These are phyloP conservation scores for Phocoena sinus DNA, from an alignment of 2,113 vertebrate species.

Conservation along the genomic window DNA sequence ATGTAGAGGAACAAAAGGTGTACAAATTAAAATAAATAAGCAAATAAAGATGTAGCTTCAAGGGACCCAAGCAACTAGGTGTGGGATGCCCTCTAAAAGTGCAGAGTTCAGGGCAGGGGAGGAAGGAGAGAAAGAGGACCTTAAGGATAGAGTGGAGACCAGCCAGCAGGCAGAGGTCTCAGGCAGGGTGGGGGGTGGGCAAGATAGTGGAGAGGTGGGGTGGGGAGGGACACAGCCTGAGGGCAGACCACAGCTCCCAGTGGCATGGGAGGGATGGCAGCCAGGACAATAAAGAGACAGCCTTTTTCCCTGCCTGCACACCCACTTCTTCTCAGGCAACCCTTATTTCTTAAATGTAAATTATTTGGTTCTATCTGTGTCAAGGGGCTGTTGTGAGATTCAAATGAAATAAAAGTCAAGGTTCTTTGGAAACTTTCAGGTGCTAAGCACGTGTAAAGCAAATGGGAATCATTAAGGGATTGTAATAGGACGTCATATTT, in stretches of 20 bases:
- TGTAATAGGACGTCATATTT: neutral
- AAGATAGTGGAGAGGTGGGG: fast-evolving
- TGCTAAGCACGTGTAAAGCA: neutral
- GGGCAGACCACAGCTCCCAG: neutral
- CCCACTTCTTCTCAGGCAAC: neutral
- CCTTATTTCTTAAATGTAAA: neutral
- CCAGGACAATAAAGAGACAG: no score
- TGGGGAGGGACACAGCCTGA: neutral
- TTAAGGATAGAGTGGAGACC: neutral
- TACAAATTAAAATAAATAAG: neutral
- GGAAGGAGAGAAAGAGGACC: no score
- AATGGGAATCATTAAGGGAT: neutral
- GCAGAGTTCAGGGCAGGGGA: neutral
- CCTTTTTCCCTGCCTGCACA: neutral
- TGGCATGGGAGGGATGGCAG: fast-evolving
- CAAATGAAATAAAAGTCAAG: neutral
- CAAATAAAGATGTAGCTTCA: neutral
- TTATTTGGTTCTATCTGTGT: neutral
- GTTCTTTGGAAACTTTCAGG: neutral
- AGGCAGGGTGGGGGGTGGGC: neutral
- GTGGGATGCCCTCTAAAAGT: neutral
- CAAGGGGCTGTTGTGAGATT: neutral
- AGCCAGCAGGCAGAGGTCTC: neutral
- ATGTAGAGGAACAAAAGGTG: neutral
- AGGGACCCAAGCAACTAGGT: neutral